Percentiles rank a stretch among this genome's conserved stretches.
phyloP scores from a whole-genome alignment of 2,888 invertebrate species.

The Incurvaria masculella region DNA sequence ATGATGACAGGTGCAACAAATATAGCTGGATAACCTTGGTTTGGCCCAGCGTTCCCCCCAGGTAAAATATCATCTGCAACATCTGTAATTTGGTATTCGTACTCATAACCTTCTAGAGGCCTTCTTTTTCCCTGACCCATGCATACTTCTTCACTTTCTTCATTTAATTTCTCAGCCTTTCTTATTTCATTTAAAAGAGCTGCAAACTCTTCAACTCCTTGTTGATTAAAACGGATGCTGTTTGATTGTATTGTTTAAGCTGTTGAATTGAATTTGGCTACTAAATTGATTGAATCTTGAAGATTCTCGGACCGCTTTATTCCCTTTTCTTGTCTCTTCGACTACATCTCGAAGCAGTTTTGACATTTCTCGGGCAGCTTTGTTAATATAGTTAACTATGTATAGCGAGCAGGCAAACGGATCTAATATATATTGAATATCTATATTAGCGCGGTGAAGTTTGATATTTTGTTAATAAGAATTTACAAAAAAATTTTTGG shows the following conservation, averaged over 20 bases:
- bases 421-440: constrained; percentile 26
- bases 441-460: constrained; percentile 24
- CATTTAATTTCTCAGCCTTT: constrained; percentile 5
- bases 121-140: constrained; percentile 1
- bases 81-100: constrained; percentile 3
- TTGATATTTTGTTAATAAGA: constrained; percentile 18
- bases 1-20: not conserved
- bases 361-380: constrained; percentile 13
- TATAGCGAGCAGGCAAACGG: constrained; percentile 24
- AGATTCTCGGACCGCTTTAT: constrained; percentile 16
- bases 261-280: constrained; percentile 8
- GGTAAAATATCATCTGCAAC: constrained; percentile 6
- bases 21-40: constrained; percentile 4
- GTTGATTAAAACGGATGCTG: constrained; percentile 4
- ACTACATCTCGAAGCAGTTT: constrained; percentile 16
- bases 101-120: constrained; percentile 3
- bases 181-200: constrained; percentile 18
- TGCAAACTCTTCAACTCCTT: constrained; percentile 22
- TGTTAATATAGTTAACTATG: constrained; percentile 21
- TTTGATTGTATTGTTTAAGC: constrained; percentile 19
- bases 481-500: constrained; percentile 15
- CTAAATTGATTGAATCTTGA: constrained; percentile 10
- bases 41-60: constrained; percentile 1
- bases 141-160: constrained; percentile 4
- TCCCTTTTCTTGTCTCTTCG: constrained; percentile 19